Evolutionary conservation across 2,888 invertebrate species (phyloP).

Genomic region (Exephanes ischioxanthus): DNA sequence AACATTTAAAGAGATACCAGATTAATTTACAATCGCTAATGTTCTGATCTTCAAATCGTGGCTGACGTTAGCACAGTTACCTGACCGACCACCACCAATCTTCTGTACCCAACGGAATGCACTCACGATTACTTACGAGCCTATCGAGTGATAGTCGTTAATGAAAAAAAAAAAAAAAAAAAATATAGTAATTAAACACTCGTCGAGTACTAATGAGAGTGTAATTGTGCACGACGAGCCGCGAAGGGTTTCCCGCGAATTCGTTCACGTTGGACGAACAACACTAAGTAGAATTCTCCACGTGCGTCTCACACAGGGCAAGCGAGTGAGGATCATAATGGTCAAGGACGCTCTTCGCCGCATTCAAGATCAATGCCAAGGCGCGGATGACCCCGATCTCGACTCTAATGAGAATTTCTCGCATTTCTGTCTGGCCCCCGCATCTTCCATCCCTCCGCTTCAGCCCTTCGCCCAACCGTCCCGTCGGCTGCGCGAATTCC

Average conservation of each 20-base stretch:
- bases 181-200: no score
- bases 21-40: no score
- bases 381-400: constrained; percentile 47
- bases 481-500: constrained; percentile 22
- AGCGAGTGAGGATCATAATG: constrained; percentile 63
- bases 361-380: constrained; percentile 73
- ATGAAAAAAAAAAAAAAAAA: no score
- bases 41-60: no score
- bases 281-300: constrained; percentile 53
- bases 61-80: no score
- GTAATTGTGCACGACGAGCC: constrained; percentile 8
- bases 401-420: constrained; percentile 80
- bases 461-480: constrained; percentile 51
- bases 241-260: constrained; percentile 26
- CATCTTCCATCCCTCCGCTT: constrained; percentile 16
- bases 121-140: no score
- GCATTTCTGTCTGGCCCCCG: constrained; percentile 72
- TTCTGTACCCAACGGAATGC: no score
- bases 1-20: no score
- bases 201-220: no score
- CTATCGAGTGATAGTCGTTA: no score
- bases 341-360: constrained; percentile 65
- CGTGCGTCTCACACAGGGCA: constrained; percentile 22
- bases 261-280: constrained; percentile 28
- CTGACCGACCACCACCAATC: no score